Percentiles rank a stretch among this genome's conserved stretches.
phyloP scores from a whole-genome alignment of 2,113 vertebrate species.

The Eudyptes chrysolophus region DNA sequence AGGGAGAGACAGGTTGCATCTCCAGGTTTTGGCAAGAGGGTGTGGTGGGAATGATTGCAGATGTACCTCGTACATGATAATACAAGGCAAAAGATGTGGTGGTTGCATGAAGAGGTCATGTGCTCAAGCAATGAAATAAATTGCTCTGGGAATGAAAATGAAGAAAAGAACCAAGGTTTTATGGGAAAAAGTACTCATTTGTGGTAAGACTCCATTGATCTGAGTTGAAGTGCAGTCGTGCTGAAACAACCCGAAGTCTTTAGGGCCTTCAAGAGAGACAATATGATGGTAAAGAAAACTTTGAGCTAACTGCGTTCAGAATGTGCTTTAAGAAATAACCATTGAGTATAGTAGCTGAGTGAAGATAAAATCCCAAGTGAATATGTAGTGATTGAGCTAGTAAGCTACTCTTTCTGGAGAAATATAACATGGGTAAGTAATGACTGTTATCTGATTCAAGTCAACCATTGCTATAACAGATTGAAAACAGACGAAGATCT shows the following conservation, averaged over 20 bases:
- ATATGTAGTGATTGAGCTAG: background rate
- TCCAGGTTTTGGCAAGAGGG: background rate
- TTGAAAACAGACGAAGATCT: background rate
- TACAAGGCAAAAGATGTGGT: background rate
- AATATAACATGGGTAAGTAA: background rate
- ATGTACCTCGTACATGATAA: rapidly evolving
- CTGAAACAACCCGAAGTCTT: background rate
- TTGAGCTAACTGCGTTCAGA: background rate
- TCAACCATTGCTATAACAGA: background rate
- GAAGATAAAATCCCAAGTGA: background rate
- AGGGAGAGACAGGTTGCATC: background rate
- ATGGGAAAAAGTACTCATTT: background rate
- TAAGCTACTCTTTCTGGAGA: background rate
- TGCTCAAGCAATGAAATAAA: background rate
- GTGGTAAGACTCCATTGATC: background rate
- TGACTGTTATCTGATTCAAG: background rate
- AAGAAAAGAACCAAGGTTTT: background rate
- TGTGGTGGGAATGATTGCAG: background rate
- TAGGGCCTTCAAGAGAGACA: background rate
- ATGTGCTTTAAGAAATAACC: background rate
- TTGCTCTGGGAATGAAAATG: background rate
- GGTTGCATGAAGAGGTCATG: background rate
- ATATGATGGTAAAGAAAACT: background rate
- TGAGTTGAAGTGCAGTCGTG: background rate
- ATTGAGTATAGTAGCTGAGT: background rate